Evolutionary conservation across 1,140 invertebrate species (phyloP), one percentile per base, ranked within the genome.

Genomic region (Zaprionus capensis): DNA sequence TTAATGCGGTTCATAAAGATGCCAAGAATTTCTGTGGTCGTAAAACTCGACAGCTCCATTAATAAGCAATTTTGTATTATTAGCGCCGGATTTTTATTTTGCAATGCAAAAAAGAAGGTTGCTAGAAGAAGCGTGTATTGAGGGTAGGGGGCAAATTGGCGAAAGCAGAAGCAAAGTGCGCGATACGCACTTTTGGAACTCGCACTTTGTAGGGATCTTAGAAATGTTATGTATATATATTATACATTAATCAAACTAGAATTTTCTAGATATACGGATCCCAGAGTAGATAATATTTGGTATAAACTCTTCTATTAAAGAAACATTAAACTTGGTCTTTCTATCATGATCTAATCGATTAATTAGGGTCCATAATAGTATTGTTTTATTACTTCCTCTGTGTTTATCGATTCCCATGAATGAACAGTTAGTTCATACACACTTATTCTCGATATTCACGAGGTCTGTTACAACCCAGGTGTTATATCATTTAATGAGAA

Each of bases 21-120:
- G 70, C 74, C 68, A 64, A 56, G 46, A 51, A 51, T 24, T 51
- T 46, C 49, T 12, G 17, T 2, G 26, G 36, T 72, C 57, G 14
- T 78, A 65, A 75, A 80, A 70, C 68, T 87, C 28, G 31, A 75
- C 41, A 81, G 69, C 55, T 71, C 69, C 71, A 90, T 88, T 88
- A 88, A 84, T 70, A 73, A 56, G 84, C 81, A 74, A 84, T 87
- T 88, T 90, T 90, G 64, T 84, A 78, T 84, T 76, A 87, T 87
- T 88, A 87, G 71, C 80, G 84, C 68, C 86, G 83, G 83, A 88
- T 86, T 87, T 86, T 49, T 49, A 9, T 36, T 41, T 22, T 65
- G 49, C 31, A 2, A 6, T 20, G 15, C 20, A 26, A 15, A 55
- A 17, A 9, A n/a, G 22, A n/a, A 12, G 34, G 0, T 20, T 4